These are phyloP conservation scores for Drosophila ezoana DNA, from an alignment of 2,888 invertebrate genomes.

Conservation along the genomic window DNA sequence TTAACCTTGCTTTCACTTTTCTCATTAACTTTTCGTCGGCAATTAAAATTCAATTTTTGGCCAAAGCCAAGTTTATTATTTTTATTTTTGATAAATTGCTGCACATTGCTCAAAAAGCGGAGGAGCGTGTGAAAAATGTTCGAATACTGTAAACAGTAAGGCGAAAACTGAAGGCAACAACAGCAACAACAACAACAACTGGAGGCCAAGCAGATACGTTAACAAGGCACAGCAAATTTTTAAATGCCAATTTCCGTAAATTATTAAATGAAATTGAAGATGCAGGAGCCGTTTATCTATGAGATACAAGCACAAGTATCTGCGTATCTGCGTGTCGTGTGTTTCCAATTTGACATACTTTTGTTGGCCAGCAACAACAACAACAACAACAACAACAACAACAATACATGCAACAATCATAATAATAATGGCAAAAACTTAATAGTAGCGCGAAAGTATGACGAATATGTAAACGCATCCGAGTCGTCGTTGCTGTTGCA, in stretches of 20 bases:
- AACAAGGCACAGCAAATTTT: slow-evolving; percentile 75
- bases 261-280: slow-evolving; percentile 81
- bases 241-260: slow-evolving; percentile 81
- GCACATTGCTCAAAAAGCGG: slow-evolving; percentile 61
- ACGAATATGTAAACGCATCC: slow-evolving; percentile 77
- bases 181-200: slow-evolving; percentile 14
- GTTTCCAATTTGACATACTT: slow-evolving; percentile 76
- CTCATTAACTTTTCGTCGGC: slow-evolving; percentile 79
- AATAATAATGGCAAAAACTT: slow-evolving; percentile 76
- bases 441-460: slow-evolving; percentile 79
- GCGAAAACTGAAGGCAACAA: slow-evolving; percentile 21
- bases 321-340: slow-evolving; percentile 69
- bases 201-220: slow-evolving; percentile 47
- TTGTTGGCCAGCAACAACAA: slow-evolving; percentile 53
- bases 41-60: slow-evolving; percentile 79
- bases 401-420: slow-evolving; percentile 67
- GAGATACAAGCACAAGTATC: slow-evolving; percentile 33
- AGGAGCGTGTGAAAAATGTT: slow-evolving; percentile 73
- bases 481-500: background rate
- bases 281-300: slow-evolving; percentile 63
- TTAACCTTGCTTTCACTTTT: slow-evolving; percentile 81
- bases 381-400: slow-evolving; percentile 25
- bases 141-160: slow-evolving; percentile 20
- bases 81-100: slow-evolving; percentile 63
- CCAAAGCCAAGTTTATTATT: slow-evolving; percentile 40